phyloP scores from a whole-genome alignment of 2,888 invertebrate genomes.

The Onchidella celtica region DNA sequence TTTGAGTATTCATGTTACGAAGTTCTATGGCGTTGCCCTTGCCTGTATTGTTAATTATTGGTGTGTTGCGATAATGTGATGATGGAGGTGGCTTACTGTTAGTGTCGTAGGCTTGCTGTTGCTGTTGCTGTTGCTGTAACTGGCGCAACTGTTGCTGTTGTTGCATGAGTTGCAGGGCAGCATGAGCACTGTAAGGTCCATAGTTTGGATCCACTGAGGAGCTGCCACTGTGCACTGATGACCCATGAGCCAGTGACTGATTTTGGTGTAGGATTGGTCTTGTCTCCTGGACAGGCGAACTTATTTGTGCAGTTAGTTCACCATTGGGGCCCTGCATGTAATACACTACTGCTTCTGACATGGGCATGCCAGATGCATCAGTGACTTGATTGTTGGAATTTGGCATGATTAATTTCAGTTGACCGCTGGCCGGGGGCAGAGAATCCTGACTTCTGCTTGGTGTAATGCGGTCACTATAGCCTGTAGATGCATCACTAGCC shows the following conservation, averaged over 20 bases:
- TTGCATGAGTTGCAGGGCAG: not conserved
- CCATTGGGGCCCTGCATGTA: slow-evolving; percentile 18
- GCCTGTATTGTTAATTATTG: not conserved
- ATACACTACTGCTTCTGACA: slow-evolving; percentile 1
- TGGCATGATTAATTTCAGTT: not conserved
- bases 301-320: not conserved
- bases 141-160: not conserved
- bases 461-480: not conserved
- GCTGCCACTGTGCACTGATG: not conserved
- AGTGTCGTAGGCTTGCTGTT: not conserved
- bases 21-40: not conserved
- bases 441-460: not conserved
- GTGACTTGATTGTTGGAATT: not conserved
- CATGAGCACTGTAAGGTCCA: slow-evolving; percentile 39
- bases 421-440: slow-evolving; percentile 3
- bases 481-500: not conserved
- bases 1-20: not conserved
- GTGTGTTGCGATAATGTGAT: not conserved
- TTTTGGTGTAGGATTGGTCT: not conserved
- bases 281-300: not conserved
- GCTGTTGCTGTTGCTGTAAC: not conserved
- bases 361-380: not conserved
- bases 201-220: slow-evolving; percentile 35
- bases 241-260: not conserved
- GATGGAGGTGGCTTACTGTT: not conserved